phyloP scores from a whole-genome alignment of 2,113 vertebrate species.

The Stictonetta naevosa region DNA sequence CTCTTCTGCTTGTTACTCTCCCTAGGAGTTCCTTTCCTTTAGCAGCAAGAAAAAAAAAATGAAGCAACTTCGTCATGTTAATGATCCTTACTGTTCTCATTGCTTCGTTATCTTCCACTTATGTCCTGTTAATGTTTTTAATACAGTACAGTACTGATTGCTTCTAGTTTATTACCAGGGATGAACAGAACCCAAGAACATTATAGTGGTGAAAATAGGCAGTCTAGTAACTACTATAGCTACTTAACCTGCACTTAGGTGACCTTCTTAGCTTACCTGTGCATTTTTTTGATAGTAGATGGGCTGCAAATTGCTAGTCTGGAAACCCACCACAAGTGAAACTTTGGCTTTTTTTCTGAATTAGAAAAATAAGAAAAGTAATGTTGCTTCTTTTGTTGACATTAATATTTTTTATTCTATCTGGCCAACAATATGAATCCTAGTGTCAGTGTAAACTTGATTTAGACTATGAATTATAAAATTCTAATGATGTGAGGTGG shows the following conservation, averaged over 20 bases:
- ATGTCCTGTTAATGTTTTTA: neutral
- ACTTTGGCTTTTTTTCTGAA: neutral
- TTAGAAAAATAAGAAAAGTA: neutral
- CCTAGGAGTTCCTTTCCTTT: neutral
- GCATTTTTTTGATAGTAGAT: neutral
- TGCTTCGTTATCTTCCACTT: neutral
- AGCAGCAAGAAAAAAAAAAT: neutral
- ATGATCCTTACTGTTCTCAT: neutral
- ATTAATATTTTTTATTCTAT: neutral
- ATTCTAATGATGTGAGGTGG: constrained; percentile 19
- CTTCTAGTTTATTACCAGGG: neutral
- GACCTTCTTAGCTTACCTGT: neutral
- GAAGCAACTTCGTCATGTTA: neutral
- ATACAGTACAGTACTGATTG: neutral
- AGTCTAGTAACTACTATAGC: neutral
- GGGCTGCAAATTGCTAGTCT: neutral
- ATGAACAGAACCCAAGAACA: neutral
- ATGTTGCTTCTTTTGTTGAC: neutral
- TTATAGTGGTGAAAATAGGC: neutral
- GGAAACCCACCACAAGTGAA: neutral
- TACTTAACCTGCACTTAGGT: neutral
- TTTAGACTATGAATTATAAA: neutral
- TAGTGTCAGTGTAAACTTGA: neutral
- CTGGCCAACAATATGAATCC: neutral
- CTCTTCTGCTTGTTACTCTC: neutral